Conservation (phyloP, 2,113 vertebrate species). For the Brachyhypopomus gauderio region DNA sequence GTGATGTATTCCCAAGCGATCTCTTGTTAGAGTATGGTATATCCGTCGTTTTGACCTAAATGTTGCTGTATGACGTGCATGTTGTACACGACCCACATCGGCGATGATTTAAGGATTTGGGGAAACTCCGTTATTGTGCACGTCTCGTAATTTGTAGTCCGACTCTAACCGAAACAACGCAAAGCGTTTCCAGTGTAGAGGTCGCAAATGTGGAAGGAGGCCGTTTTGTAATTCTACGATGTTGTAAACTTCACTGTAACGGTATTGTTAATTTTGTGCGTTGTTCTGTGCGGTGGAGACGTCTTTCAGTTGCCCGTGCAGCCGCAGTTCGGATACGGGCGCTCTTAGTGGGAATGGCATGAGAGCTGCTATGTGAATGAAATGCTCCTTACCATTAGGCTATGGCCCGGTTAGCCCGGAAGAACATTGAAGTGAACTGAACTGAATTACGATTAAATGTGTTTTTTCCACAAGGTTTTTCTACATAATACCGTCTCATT, state of each 20-base stretch:
- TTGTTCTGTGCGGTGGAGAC: neutral
- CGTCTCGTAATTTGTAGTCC: neutral
- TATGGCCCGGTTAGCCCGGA: constrained; percentile 27
- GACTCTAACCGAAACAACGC: neutral
- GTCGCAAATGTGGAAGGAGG: constrained; percentile 40
- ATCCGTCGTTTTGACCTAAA: neutral
- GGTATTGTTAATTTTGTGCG: neutral
- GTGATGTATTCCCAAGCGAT: no score
- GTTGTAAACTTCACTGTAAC: constrained; percentile 7
- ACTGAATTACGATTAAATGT: constrained; percentile 17
- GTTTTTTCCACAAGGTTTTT: neutral
- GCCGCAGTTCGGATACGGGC: neutral
- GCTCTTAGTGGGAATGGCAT: neutral
- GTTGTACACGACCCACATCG: no score
- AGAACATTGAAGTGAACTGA: constrained; percentile 37
- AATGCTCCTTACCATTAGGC: neutral
- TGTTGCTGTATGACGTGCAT: neutral
- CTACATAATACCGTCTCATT: neutral
- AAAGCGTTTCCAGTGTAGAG: constrained; percentile 41
- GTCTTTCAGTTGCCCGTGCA: neutral
- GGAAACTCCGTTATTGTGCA: neutral
- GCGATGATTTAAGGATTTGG: neutral
- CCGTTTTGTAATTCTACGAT: constrained; percentile 15
- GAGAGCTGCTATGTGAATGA: constrained; percentile 3
- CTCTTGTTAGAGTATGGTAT: neutral